Conservation (phyloP, 2,888 invertebrate species). For the Sinelater perroti region DNA sequence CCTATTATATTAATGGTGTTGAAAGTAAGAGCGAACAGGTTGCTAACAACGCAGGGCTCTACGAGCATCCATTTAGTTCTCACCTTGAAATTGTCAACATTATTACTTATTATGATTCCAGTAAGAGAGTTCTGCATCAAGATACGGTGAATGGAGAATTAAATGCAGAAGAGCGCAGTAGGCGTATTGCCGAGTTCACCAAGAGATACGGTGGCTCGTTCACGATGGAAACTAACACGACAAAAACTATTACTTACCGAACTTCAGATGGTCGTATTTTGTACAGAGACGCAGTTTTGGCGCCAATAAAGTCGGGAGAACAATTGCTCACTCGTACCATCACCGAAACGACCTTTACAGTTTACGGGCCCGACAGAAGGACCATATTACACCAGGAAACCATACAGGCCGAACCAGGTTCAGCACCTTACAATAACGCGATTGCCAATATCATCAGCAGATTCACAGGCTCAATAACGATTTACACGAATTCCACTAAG, state of each 20-base stretch:
- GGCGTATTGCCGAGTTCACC: conserved; percentile 1
- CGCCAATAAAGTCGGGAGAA: neutral
- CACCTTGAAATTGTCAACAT: conserved; percentile 15
- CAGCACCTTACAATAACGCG: conserved; percentile 18
- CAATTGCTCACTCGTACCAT: neutral
- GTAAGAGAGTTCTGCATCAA: conserved; percentile 10
- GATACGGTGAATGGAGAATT: conserved; percentile 22
- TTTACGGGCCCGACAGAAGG: conserved; percentile 23
- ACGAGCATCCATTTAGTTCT: conserved; percentile 9
- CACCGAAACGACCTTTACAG: conserved; percentile 27
- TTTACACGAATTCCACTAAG: conserved; percentile 30
- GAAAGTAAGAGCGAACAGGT: conserved; percentile 12
- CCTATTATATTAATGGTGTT: conserved; percentile 18
- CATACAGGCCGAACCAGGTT: conserved; percentile 25
- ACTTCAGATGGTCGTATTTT: conserved; percentile 17
- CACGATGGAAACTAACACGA: conserved; percentile 21
- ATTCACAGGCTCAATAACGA: conserved; percentile 18
- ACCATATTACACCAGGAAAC: conserved; percentile 21
- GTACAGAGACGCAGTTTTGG: conserved; percentile 2
- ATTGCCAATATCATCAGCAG: conserved; percentile 12
- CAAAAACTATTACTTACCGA: conserved; percentile 24
- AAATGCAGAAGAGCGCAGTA: neutral
- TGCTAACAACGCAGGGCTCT: conserved; percentile 5
- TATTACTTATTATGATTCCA: conserved; percentile 13
- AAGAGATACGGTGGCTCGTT: conserved; percentile 6